These are phyloP conservation scores for Zaprionus lachaisei DNA, from an alignment of 1,140 invertebrate genomes.

Conservation along the genomic window DNA sequence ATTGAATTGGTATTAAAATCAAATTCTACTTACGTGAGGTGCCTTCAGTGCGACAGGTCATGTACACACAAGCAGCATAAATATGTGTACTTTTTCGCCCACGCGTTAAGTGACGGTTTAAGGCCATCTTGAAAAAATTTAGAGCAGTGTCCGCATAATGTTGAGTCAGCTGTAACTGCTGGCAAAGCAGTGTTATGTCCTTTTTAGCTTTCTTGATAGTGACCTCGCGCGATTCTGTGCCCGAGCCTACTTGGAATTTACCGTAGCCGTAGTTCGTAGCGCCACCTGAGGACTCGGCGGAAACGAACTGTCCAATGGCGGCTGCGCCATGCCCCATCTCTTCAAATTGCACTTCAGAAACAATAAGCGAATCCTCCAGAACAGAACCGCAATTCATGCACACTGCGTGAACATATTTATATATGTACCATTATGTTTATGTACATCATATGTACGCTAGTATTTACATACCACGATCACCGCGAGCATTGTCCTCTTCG, in stretches of 20 bases:
- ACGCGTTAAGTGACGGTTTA: constrained; percentile 94
- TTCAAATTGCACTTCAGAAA: constrained; percentile 98
- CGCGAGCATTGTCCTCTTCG: constrained; percentile 95
- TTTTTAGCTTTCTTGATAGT: constrained; percentile 94
- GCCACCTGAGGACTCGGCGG: constrained; percentile 93
- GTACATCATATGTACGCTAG: background rate
- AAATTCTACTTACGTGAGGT: constrained; percentile 92
- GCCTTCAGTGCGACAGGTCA: constrained; percentile 97
- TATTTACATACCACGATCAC: constrained; percentile 87
- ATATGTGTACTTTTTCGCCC: constrained; percentile 96
- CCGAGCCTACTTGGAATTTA: constrained; percentile 92
- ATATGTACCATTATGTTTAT: background rate
- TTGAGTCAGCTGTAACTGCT: constrained; percentile 93
- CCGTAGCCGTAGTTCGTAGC: constrained; percentile 89
- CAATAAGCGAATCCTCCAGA: constrained; percentile 97
- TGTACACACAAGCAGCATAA: constrained; percentile 98
- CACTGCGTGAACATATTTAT: constrained; percentile 85
- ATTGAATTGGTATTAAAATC: background rate
- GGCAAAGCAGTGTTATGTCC: constrained; percentile 91
- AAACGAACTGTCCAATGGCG: constrained; percentile 96
- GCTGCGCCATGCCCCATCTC: constrained; percentile 95
- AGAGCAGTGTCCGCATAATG: constrained; percentile 96
- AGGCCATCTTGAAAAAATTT: constrained; percentile 98
- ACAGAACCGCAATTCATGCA: constrained; percentile 98
- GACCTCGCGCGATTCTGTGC: constrained; percentile 94